Evolutionary conservation across 2,888 invertebrate genomes (phyloP), one percentile per base, ranked within the genome.

Genomic region (Acleris laterana): DNA sequence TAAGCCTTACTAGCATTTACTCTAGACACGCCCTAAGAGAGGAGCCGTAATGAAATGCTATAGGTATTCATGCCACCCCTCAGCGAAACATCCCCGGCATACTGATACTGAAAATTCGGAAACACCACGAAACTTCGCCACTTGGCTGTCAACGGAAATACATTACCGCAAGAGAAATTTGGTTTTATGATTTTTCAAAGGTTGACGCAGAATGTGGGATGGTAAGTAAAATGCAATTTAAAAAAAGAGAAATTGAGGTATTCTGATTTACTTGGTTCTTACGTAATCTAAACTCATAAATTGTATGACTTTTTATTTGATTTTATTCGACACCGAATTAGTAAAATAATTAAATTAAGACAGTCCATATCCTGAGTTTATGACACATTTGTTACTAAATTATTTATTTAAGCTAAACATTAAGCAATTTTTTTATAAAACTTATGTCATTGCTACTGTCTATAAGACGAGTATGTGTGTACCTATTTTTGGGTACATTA

Each of bases 41-140:
- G 28, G 38, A 55, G 42, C 55, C 32, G 61, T 65, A 65, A 65
- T 65, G 65, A 65, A 65, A 65, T 61, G 61, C 65, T 61, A 65
- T 65, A 65, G 61, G 65, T 65, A 65, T 65, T 65, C 65, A 61
- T 65, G 65, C 60, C 65, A 55, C 65, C 65, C 57, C 46, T 65
- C 64, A 25, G 32, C 65, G 56, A 50, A 51, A 65, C 65, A 56
- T 56, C 56, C 53, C 32, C 50, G 50, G 65, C 60, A 65, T 65
- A 65, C 65, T 65, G 65, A 65, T 65, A 65, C 65, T 65, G 56
- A 50, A 56, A 50, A 65, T 65, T 50, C 61, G 50, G 55, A 25
- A 51, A 53, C 20, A 17, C 44, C 16, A 13, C 53, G 25, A 64
- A 64, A 55, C 48, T 65, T 65, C 55, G 51, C 58, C 62, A 19